Evolutionary conservation across 2,113 vertebrate genomes (phyloP), one percentile per base, ranked within the genome.

Genomic region (Galeopterus variegatus): DNA sequence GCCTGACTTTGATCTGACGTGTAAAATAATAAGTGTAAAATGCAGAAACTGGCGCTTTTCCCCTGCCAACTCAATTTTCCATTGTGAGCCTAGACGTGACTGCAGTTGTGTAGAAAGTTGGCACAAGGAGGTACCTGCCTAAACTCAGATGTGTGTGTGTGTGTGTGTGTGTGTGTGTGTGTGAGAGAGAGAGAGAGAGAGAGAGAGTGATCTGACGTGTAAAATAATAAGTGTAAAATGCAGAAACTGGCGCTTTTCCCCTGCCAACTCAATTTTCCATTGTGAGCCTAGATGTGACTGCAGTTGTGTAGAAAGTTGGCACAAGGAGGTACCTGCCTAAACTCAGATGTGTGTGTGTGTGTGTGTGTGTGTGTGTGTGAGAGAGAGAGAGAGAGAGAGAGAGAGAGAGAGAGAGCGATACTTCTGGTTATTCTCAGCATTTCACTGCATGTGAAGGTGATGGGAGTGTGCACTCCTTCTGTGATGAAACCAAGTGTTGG

Each of bases 21-120:
- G 8, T 33, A 1, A 83, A 65, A 67, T 15, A 33, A 70, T 73
- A 26, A 81, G 56, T 12, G 28, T 45, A 5, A 60, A 18, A 9
- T 0, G 17, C 33, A 31, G 54, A n/a, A 0, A 0, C 52, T 4
- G n/a, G 36, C 10, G 0, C 45, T 28, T 26, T 58, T 19, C 65
- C 36, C 28, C 24, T 3, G 41, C 36, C 1, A 18, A 24, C 73
- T 36, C 69, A 1, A 1, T 11, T 36, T 79, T 26, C 36, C 3
- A 1, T 33, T 18, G 10, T 5, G 82, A 56, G 21, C 3, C 10
- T 18, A 1, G 50, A 26, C 2, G 8, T 41, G 50, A 41, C 60
- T 14, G 70, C n/a, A 2, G 21, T 19, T 80, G 24, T 3, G 41
- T 17, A 36, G 75, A 19, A 21, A 65, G 89, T 48, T 0, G 11